phyloP scores from a whole-genome alignment of 2,113 vertebrate species.

The Bambusicola thoracicus region DNA sequence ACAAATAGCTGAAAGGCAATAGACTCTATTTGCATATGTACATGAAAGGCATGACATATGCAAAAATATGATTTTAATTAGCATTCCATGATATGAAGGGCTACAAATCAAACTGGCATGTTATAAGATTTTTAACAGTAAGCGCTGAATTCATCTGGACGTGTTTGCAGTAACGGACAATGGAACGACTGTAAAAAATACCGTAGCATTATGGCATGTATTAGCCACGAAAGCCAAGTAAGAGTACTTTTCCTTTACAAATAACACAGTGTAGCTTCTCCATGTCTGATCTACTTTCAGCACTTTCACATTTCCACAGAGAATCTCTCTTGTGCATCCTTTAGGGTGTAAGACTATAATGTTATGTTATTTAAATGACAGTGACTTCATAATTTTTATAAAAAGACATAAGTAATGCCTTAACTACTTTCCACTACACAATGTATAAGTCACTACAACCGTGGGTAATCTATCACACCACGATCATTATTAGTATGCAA shows the following conservation, averaged over 20 bases:
- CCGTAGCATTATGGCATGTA: not conserved
- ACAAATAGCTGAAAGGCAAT: conserved; percentile 98
- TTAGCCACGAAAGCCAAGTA: conserved; percentile 46
- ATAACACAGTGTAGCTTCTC: conserved; percentile 42
- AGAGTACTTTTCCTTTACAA: conserved; percentile 29
- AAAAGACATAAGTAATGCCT: conserved; percentile 76
- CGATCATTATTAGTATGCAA: conserved; percentile 36
- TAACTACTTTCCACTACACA: conserved; percentile 65
- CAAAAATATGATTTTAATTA: conserved; percentile 99
- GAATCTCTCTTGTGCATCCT: conserved; percentile 71
- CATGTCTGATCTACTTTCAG: conserved; percentile 30
- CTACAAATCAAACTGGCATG: conserved; percentile 97
- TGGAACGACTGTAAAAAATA: conserved; percentile 44
- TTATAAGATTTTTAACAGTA: conserved; percentile 91
- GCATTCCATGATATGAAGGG: conserved; percentile 92
- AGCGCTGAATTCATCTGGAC: conserved; percentile 85
- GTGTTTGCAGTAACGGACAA: conserved; percentile 79
- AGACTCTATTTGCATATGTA: conserved; percentile 93
- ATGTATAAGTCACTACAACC: conserved; percentile 4
- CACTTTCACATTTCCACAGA: conserved; percentile 54
- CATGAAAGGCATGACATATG: conserved; percentile 96
- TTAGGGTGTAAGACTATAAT: conserved; percentile 67
- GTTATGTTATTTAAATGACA: conserved; percentile 74
- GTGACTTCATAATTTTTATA: conserved; percentile 78
- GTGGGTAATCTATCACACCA: conserved; percentile 13